Percentiles rank a stretch among this genome's conserved stretches.
Conservation (phyloP, 2,888 invertebrate species). For the Atethmia centrago region DNA sequence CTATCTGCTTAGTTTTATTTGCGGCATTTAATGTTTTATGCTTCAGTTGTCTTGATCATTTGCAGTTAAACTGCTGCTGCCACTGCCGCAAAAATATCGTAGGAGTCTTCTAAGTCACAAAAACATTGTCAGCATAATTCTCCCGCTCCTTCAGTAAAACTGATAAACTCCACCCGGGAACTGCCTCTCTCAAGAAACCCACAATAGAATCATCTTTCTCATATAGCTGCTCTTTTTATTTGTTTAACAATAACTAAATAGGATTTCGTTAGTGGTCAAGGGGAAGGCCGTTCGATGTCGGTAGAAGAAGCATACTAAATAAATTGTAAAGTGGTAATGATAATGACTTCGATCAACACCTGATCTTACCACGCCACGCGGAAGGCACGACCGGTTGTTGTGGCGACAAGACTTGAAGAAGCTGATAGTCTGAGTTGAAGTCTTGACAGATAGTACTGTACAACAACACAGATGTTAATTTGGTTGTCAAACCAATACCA, state of each 20-base stretch:
- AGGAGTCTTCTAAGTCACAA: background rate
- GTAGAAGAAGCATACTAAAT: constrained; percentile 1
- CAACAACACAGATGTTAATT: too few species aligned
- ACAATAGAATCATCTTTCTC: too few species aligned
- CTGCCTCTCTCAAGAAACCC: background rate
- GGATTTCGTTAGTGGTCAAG: constrained; percentile 27
- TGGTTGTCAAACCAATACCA: background rate
- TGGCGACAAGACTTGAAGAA: background rate
- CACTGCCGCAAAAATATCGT: too few species aligned
- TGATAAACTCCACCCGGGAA: background rate
- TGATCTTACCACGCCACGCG: constrained; percentile 2
- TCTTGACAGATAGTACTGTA: background rate
- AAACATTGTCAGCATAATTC: background rate
- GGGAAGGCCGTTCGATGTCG: constrained; percentile 31
- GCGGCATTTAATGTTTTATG: background rate
- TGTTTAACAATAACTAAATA: too few species aligned
- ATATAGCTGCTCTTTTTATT: too few species aligned
- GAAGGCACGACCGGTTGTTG: constrained; percentile 14
- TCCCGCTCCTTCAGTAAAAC: background rate
- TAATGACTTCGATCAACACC: constrained; percentile 41
- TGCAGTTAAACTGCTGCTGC: too few species aligned
- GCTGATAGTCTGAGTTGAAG: background rate
- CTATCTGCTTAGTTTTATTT: constrained; percentile 1
- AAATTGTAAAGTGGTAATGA: constrained; percentile 15
- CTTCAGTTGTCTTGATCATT: background rate